Base-by-base conservation (phyloP, 2,113 vertebrate species). In the Puma concolor region DNA sequence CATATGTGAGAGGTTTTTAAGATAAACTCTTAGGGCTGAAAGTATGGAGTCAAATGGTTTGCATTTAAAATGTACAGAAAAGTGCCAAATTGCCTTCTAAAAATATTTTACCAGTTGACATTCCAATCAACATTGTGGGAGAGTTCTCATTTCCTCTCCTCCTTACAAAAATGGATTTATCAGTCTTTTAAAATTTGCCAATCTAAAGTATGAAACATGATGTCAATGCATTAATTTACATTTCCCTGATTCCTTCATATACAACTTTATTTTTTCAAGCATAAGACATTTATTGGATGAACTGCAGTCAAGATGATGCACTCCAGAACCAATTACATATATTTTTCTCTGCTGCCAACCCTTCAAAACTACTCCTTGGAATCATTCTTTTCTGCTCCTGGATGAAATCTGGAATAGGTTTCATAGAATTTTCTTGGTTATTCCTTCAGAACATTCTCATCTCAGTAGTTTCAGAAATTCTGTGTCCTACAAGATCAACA, bases 91-190 rank as follows among this genome's bases (percentile, higher is more conserved):
- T 91, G 44, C 60, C 16, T 94, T 83, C 88, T 11, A 66, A 90
- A 95, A 88, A 63, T 85, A 82, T 88, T 88, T 97, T 29, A 41
- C 16, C 31, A 66, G 1, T 94, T 95, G 77, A 81, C 41, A 64
- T 96, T 91, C 19, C 12, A 76, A 81, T 91, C n/a, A 80, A 27
- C 25, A 89, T 14, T 80, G 44, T 77, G 21, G 44, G 33, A 64
- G 29, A 85, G 19, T 91, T 88, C 19, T 92, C 63, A 84, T 86
- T 91, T 92, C 14, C 41, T 15, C 50, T 96, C n/a, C 25, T 54
- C 36, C 11, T 92, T 92, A 82, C 19, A 81, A 38, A 94, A 94
- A 71, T 48, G 2, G 12, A 93, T 67, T 91, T 89, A 67, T 52
- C 71, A 63, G 9, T 72, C 29, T 48, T 88, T 85, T 69, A 71